Evolutionary conservation across 2,888 invertebrate species (phyloP).

Genomic region (Stenurella melanura): DNA sequence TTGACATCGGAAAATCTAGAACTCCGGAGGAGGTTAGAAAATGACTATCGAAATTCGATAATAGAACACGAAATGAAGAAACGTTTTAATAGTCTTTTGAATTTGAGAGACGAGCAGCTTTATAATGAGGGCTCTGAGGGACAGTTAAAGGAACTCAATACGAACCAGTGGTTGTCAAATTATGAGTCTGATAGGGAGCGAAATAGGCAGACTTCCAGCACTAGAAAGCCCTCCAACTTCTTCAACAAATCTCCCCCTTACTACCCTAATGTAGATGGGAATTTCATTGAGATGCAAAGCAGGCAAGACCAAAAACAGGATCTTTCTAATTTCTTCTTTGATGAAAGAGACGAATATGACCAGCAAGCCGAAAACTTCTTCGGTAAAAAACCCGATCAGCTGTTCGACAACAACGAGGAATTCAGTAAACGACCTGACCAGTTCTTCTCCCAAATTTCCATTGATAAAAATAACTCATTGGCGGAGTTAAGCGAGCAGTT

Average conservation of each 20-base stretch:
- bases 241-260: slow-evolving; percentile 51
- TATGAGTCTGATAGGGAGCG: slow-evolving; percentile 42
- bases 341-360: slow-evolving; percentile 52
- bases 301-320: slow-evolving; percentile 15
- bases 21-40: slow-evolving; percentile 52
- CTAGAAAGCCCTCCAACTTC: slow-evolving; percentile 44
- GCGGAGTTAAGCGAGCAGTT: slow-evolving; percentile 54
- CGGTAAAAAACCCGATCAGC: slow-evolving; percentile 46
- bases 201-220: slow-evolving; percentile 35
- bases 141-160: slow-evolving; percentile 56
- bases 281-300: slow-evolving; percentile 48
- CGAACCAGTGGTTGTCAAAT: slow-evolving; percentile 55
- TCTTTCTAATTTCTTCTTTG: slow-evolving; percentile 41
- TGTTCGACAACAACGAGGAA: slow-evolving; percentile 49
- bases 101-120: slow-evolving; percentile 54
- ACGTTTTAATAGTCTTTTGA: slow-evolving; percentile 65
- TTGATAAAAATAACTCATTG: slow-evolving; percentile 42
- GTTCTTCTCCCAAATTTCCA: slow-evolving; percentile 54
- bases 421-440: slow-evolving; percentile 57
- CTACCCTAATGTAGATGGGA: slow-evolving; percentile 58
- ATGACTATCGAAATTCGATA: slow-evolving; percentile 59
- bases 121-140: slow-evolving; percentile 39
- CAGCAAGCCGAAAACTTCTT: slow-evolving; percentile 52
- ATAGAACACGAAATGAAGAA: slow-evolving; percentile 65
- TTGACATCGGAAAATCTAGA: slow-evolving; percentile 44